Evolutionary conservation across 92 coral and sea anemone genomes (phyloP).

Genomic region (Diadumene lineata): DNA sequence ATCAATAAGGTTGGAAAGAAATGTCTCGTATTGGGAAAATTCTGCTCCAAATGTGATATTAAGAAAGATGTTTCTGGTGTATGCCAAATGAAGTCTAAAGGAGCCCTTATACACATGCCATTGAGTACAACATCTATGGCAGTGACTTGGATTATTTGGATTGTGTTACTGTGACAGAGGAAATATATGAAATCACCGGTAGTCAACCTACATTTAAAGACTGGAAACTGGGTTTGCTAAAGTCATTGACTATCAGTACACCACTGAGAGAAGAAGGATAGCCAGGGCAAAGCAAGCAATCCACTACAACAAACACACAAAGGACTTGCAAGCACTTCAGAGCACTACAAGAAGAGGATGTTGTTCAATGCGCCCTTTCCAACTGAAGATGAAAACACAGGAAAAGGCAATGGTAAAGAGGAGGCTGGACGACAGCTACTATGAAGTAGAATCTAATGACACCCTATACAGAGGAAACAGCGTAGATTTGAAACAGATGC

Average conservation of each 20-base stretch:
- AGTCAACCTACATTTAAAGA: no score
- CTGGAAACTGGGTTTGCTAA: no score
- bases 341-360: slow-evolving; percentile 17
- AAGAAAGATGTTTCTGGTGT: no score
- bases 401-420: slow-evolving; percentile 13
- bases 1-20: no score
- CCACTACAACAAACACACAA: slow-evolving; percentile 37
- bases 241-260: neutral
- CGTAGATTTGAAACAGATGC: slow-evolving; percentile 15
- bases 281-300: slow-evolving; percentile 26
- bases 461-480: slow-evolving; percentile 22
- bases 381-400: slow-evolving; percentile 32
- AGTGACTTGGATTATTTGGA: no score
- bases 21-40: no score
- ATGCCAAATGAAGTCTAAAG: no score
- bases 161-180: no score
- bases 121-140: no score
- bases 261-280: slow-evolving; percentile 8
- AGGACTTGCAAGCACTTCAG: slow-evolving; percentile 28
- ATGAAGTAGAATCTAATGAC: slow-evolving; percentile 24
- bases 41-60: no score
- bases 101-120: no score
- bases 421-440: slow-evolving; percentile 37
- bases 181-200: no score
- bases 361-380: slow-evolving; percentile 47